A percentile compares a stretch with the other conserved stretches of the same genome.
These are phyloP conservation scores for Ctena decussata DNA, from an alignment of 2,888 invertebrate species.

Conservation along the genomic window DNA sequence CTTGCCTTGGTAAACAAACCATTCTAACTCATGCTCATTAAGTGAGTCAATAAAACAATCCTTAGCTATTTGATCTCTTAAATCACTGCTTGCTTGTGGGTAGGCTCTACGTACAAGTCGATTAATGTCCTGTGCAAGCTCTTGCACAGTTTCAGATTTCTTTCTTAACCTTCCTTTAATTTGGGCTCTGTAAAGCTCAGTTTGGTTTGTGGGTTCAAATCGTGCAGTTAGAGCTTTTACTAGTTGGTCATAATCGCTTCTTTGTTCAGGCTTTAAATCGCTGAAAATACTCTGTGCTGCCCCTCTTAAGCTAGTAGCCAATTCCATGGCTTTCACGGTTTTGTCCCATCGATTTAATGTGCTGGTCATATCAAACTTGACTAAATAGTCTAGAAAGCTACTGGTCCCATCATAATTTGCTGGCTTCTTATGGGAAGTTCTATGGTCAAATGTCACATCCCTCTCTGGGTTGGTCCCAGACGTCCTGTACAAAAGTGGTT, in stretches of 20 bases:
- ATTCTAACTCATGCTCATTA: not conserved
- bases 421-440: slow-evolving; percentile 2
- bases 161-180: slow-evolving; percentile 6
- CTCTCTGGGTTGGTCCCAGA: not conserved
- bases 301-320: slow-evolving; percentile 16
- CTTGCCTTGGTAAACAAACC: not conserved
- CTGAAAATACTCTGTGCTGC: slow-evolving; percentile 17
- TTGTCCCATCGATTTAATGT: slow-evolving; percentile 18
- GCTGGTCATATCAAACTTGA: slow-evolving; percentile 18
- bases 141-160: slow-evolving; percentile 5
- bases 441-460: too few species aligned
- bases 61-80: not conserved
- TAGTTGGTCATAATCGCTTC: not conserved
- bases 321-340: slow-evolving; percentile 7
- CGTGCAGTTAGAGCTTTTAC: slow-evolving; percentile 10
- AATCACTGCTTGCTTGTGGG: slow-evolving; percentile 1
- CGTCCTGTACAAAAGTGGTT: not conserved
- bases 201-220: slow-evolving; percentile 18
- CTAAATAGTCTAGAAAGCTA: slow-evolving; percentile 14
- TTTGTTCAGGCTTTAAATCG: not conserved
- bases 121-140: slow-evolving; percentile 21
- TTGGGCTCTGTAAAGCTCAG: slow-evolving; percentile 20
- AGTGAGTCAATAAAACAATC: not conserved
- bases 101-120: slow-evolving; percentile 9
- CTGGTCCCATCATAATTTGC: slow-evolving; percentile 11